These are phyloP conservation scores for Habropoda laboriosa DNA, from an alignment of 1,140 invertebrate species.

Conservation along the genomic window DNA sequence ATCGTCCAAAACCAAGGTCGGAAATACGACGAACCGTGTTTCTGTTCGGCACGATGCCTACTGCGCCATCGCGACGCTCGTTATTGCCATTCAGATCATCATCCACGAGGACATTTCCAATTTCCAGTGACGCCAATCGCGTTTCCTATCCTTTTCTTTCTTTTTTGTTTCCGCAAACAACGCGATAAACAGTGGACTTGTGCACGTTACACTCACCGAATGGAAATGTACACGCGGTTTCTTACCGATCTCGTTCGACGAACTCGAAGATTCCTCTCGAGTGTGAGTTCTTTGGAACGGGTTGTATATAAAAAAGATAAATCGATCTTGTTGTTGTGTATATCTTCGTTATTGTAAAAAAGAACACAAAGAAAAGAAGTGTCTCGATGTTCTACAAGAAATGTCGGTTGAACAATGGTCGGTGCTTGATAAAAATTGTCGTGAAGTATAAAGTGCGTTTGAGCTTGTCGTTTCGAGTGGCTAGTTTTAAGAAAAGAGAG, in stretches of 20 bases:
- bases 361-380: too few relatives aligned
- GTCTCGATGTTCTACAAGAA: too few relatives aligned
- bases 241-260: neutral
- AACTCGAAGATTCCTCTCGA: neutral
- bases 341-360: neutral
- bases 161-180: neutral
- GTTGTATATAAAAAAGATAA: neutral
- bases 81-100: constrained; percentile 8
- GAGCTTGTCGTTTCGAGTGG: neutral
- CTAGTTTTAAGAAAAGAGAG: constrained; percentile 7
- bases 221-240: neutral
- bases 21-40: constrained; percentile 40
- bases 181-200: neutral
- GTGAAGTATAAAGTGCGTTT: neutral
- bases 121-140: constrained; percentile 6
- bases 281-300: neutral
- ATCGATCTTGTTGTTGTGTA: neutral
- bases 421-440: neutral
- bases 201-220: neutral
- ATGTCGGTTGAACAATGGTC: neutral
- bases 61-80: constrained; percentile 52
- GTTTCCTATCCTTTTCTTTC: neutral
- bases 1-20: constrained; percentile 34
- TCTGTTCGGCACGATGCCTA: constrained; percentile 62
- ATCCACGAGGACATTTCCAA: neutral